These are phyloP conservation scores for Raja brachyura DNA, from an alignment of 2,113 vertebrate genomes.

Conservation along the genomic window DNA sequence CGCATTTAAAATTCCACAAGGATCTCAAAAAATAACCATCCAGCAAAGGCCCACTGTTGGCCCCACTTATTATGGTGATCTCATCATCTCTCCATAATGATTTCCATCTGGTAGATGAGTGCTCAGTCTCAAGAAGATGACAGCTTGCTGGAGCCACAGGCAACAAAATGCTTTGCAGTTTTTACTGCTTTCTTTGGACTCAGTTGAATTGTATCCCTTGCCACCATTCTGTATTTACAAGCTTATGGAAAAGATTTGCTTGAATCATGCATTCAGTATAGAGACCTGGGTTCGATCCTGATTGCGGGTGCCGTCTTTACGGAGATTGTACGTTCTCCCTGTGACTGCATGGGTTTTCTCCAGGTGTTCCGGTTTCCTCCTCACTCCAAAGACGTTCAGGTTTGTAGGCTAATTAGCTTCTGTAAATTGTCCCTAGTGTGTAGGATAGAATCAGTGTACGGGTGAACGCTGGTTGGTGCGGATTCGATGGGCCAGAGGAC, in stretches of 20 bases:
- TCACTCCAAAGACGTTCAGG: too few species aligned
- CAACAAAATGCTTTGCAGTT: neutral
- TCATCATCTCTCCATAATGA: constrained; percentile 11
- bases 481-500: too few species aligned
- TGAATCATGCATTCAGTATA: too few species aligned
- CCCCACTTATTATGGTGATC: neutral
- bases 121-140: neutral
- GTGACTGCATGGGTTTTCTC: too few species aligned
- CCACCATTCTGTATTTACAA: neutral
- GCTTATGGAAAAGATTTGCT: neutral
- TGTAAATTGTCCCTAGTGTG: too few species aligned
- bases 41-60: neutral
- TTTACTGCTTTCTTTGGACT: neutral
- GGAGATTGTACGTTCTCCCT: too few species aligned
- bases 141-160: neutral
- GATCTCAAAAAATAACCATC: neutral
- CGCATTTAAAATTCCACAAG: neutral
- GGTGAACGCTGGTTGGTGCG: too few species aligned
- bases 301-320: too few species aligned
- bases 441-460: too few species aligned
- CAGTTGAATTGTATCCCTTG: neutral
- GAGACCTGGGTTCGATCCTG: too few species aligned
- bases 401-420: too few species aligned
- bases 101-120: neutral
- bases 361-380: too few species aligned